Evolutionary conservation across 2,113 vertebrate species (phyloP).

Genomic region (Apteryx owenii): DNA sequence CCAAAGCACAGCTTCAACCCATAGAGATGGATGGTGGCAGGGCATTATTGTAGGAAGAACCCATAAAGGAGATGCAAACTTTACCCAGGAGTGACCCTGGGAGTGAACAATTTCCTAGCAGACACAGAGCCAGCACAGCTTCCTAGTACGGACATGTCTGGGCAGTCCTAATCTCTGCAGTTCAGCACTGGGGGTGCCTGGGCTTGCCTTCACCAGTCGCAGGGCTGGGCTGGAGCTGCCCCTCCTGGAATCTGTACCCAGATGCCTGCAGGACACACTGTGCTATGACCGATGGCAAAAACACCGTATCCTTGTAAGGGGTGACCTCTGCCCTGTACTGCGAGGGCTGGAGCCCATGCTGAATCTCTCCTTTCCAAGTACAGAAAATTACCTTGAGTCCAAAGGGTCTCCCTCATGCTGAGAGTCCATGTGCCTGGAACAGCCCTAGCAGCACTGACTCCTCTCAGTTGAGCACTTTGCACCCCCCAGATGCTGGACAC

Average conservation of each 20-base stretch:
- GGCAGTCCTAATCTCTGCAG: neutral
- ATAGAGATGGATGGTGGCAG: neutral
- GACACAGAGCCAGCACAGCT: neutral
- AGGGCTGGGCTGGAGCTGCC: neutral
- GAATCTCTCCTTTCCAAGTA: neutral
- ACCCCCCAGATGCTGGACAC: neutral
- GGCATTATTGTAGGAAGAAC: neutral
- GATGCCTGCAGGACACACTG: neutral
- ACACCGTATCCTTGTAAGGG: neutral
- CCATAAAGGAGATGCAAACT: neutral
- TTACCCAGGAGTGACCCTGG: neutral
- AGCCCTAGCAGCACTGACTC: fast-evolving
- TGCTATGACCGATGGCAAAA: neutral
- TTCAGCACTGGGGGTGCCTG: neutral
- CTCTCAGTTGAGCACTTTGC: neutral
- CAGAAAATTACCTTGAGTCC: neutral
- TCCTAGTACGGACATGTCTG: neutral
- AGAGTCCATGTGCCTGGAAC: neutral
- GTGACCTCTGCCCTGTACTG: neutral
- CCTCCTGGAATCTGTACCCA: neutral
- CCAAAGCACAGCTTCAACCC: neutral
- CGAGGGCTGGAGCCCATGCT: neutral
- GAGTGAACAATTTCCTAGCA: neutral
- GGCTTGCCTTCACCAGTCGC: neutral
- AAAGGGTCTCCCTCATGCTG: neutral